Percentiles rank a stretch among this genome's conserved stretches.
phyloP scores from a whole-genome alignment of 2,888 invertebrate genomes.

The Pollenia griseotomentosa region DNA sequence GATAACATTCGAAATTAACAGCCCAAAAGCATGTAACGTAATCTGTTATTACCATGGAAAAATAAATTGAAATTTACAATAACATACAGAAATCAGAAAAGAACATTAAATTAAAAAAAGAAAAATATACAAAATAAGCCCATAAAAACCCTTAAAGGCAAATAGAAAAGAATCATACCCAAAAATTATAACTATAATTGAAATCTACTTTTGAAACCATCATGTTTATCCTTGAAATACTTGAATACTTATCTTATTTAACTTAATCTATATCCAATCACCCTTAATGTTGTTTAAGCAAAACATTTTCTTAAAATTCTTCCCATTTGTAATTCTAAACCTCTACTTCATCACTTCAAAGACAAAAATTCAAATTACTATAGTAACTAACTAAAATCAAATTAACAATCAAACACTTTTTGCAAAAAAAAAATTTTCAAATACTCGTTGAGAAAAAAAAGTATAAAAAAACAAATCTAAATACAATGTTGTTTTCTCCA shows the following conservation, averaged over 20 bases:
- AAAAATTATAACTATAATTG: too few species aligned
- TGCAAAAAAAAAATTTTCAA: background rate
- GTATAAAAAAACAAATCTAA: conserved; percentile 28
- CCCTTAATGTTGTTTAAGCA: background rate
- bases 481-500: background rate
- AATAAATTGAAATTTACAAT: too few species aligned
- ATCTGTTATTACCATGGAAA: too few species aligned
- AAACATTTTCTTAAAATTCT: background rate
- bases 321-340: background rate
- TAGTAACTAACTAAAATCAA: conserved; percentile 6
- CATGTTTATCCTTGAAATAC: background rate
- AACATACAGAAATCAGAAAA: too few species aligned
- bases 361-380: background rate
- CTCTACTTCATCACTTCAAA: too few species aligned
- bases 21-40: too few species aligned
- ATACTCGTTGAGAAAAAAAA: background rate
- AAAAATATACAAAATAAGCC: too few species aligned
- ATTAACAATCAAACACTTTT: conserved; percentile 19
- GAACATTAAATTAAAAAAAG: too few species aligned
- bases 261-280: background rate
- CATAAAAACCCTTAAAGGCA: too few species aligned
- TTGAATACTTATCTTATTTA: background rate
- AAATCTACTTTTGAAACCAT: too few species aligned
- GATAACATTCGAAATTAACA: too few species aligned
- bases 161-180: too few species aligned